phyloP scores from a whole-genome alignment of 2,797 vertebrate genomes.

The Otolemur crassicaudatus region DNA sequence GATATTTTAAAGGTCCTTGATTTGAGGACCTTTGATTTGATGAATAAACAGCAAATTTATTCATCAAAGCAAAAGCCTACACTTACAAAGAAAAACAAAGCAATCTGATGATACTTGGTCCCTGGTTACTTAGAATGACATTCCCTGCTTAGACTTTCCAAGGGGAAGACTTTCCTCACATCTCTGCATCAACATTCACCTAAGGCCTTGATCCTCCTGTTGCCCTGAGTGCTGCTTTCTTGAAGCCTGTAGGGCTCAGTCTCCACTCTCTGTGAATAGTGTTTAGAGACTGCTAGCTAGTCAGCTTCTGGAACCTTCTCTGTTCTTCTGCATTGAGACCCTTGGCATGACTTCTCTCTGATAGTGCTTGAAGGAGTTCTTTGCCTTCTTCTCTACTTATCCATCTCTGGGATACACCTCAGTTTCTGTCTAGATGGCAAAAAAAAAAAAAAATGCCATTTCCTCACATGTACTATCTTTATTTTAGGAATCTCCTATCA shows the following conservation, averaged over 20 bases:
- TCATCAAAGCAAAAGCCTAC: neutral
- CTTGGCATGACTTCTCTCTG: neutral
- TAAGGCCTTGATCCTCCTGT: neutral
- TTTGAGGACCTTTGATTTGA: no score
- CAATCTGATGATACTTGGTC: neutral
- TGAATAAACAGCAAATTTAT: neutral
- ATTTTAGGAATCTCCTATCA: neutral
- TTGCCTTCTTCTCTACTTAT: neutral
- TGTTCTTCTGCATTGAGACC: neutral
- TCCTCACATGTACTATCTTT: neutral
- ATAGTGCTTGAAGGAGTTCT: neutral
- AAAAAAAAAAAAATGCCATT: neutral
- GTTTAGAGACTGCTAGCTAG: neutral
- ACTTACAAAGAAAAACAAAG: neutral
- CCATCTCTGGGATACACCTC: accelerated
- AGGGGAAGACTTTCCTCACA: accelerated
- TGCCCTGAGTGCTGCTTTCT: neutral
- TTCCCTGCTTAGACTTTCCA: accelerated
- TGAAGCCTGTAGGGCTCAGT: no score
- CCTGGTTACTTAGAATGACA: neutral
- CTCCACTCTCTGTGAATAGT: accelerated
- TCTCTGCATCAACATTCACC: accelerated
- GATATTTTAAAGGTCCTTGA: neutral
- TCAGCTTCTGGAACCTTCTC: no score
- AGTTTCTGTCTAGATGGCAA: neutral